Base-by-base conservation (phyloP, 2,888 invertebrate genomes). In the Noctua janthina region DNA sequence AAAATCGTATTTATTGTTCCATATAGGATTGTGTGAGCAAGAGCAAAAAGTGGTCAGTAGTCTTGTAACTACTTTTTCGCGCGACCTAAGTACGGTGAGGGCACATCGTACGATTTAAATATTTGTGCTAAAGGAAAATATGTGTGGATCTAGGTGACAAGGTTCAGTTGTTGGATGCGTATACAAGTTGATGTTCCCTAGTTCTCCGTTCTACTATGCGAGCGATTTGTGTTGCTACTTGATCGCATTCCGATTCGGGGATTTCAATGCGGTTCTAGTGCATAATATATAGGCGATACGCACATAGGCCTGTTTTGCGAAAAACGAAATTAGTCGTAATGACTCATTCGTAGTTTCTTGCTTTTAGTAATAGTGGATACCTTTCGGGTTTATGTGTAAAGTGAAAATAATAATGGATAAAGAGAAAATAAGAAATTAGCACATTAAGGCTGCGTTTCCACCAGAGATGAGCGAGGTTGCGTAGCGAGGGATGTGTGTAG, bases 281-380 rank as follows among this genome's bases (percentile, higher is more conserved):
- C 56, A 17, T 8, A 69, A n/a, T 35, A 46, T 69, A 17, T 4
- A 23, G n/a, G 49, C 79, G 43, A 35, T 64, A 80, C 20, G 43
- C 43, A n/a, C 20, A 54, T n/a, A 13, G 17, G 43, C 23, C 29
- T n/a, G 17, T 13, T 56, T 49, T 39, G 15, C n/a, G 43, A 46
- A 51, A 51, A 74, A 62, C 82, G 6, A 13, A 59, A 62, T 68
- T 29, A 15, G 6, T 2, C 20, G 20, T n/a, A 56, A 39, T 81
- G 1, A 74, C 23, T 49, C 56, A 56, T 20, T 49, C n/a, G 17
- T 39, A 23, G 23, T 43, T 59, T 15, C 20, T 29, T 17, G 29
- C 3, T 56, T 59, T 68, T n/a, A 49, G 39, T 68, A 35, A 23
- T 13, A 29, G 20, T 78, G 13, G 13, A 51, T 29, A 66, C 8